These are phyloP conservation scores for Leptinotarsa defecta DNA, from an alignment of 1,140 invertebrate species.

Conservation along the genomic window DNA sequence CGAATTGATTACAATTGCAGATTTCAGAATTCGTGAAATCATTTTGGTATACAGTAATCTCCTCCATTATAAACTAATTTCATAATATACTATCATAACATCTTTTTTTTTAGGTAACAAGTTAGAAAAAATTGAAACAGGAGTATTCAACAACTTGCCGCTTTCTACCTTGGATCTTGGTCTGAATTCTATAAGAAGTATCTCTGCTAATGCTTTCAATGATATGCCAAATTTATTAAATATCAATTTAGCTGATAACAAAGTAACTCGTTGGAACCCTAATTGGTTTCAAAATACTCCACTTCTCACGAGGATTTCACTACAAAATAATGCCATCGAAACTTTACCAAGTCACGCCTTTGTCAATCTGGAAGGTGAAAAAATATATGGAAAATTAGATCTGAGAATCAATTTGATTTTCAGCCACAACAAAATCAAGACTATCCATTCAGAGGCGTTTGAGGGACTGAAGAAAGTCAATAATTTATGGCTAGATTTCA, in stretches of 20 bases:
- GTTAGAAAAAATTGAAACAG: slow-evolving; percentile 31
- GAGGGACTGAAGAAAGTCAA: slow-evolving; percentile 33
- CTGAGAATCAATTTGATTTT: slow-evolving; percentile 31
- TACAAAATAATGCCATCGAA: slow-evolving; percentile 37
- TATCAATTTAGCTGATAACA: slow-evolving; percentile 40
- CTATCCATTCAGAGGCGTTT: slow-evolving; percentile 38
- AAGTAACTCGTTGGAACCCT: slow-evolving; percentile 30
- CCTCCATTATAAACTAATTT: too few species aligned
- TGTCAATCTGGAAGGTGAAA: slow-evolving; percentile 31
- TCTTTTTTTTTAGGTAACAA: slow-evolving; percentile 28
- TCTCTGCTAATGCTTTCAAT: slow-evolving; percentile 33
- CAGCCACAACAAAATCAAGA: slow-evolving; percentile 39
- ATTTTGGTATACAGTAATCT: too few species aligned
- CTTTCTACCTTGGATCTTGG: slow-evolving; percentile 36
- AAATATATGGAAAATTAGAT: slow-evolving; percentile 26
- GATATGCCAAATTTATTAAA: slow-evolving; percentile 35
- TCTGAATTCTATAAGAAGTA: slow-evolving; percentile 33
- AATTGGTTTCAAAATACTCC: slow-evolving; percentile 41
- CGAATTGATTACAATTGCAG: too few species aligned
- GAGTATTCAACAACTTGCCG: slow-evolving; percentile 38
- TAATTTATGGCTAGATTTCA: slow-evolving; percentile 41
- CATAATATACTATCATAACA: too few species aligned
- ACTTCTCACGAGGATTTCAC: slow-evolving; percentile 32
- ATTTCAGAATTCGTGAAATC: too few species aligned
- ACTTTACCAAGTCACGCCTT: slow-evolving; percentile 37